Conservation (phyloP, 2,797 vertebrate species). For the Sebastes nivosus region DNA sequence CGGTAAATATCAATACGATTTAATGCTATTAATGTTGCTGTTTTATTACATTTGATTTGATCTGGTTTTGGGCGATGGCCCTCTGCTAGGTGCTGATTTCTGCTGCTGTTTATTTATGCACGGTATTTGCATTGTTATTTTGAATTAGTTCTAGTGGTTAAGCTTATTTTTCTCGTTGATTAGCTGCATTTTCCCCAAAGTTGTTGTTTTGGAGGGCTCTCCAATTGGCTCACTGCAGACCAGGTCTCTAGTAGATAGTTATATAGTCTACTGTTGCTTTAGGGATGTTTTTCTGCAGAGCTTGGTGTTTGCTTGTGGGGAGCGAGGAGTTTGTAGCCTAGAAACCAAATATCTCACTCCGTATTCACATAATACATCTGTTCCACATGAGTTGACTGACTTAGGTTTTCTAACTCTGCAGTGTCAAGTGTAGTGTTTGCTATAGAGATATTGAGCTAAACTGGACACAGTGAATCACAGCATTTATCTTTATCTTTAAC, state of each 20-base stretch:
- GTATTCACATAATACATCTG: not conserved
- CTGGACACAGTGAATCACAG: not conserved
- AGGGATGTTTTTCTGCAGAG: not conserved
- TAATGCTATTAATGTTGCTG: not conserved
- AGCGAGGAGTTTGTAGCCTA: slow-evolving; percentile 1
- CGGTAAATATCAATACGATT: slow-evolving; percentile 11
- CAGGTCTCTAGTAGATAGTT: not conserved
- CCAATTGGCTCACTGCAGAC: not conserved
- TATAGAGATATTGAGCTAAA: not conserved
- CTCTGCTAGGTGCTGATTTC: not conserved
- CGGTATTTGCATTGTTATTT: not conserved
- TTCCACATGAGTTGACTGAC: not conserved
- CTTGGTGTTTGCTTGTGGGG: not conserved
- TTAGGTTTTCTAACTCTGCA: not conserved
- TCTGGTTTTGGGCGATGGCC: not conserved
- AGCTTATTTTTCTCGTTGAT: not conserved
- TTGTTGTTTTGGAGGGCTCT: slow-evolving; percentile 1
- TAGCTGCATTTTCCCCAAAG: not conserved
- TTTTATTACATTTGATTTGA: not conserved
- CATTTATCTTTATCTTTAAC: not conserved
- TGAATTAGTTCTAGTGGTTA: not conserved
- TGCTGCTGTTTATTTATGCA: not conserved
- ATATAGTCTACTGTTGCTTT: not conserved
- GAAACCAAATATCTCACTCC: not conserved
- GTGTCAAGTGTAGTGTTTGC: not conserved